A percentile compares a stretch with the other conserved stretches of the same genome.
These are phyloP conservation scores for Drosophila leonis DNA, from an alignment of 2,888 invertebrate species.

Conservation along the genomic window DNA sequence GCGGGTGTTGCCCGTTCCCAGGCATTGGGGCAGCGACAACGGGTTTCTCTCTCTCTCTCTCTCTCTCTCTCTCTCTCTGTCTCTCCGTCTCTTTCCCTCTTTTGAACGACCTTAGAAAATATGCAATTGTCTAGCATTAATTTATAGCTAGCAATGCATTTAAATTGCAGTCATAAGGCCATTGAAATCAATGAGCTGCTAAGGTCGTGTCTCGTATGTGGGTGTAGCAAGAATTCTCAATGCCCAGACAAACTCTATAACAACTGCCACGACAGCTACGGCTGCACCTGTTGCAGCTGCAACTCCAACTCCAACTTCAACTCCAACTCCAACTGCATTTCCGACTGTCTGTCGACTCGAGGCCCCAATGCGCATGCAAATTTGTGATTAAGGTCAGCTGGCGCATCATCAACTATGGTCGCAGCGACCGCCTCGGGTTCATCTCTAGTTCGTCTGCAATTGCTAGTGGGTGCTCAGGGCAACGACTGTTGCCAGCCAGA, in stretches of 20 bases:
- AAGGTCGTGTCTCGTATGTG: slow-evolving; percentile 66
- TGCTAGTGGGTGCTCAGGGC: slow-evolving; percentile 62
- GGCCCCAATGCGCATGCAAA: slow-evolving; percentile 71
- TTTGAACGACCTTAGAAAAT: slow-evolving; percentile 73
- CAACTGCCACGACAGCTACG: slow-evolving; percentile 34
- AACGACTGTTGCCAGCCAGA: slow-evolving; percentile 13
- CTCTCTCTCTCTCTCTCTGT: not conserved
- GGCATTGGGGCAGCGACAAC: slow-evolving; percentile 39
- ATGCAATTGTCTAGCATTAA: slow-evolving; percentile 66
- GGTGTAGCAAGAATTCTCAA: slow-evolving; percentile 55
- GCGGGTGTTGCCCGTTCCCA: slow-evolving; percentile 74
- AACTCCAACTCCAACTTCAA: slow-evolving; percentile 11
- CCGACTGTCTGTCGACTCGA: slow-evolving; percentile 33
- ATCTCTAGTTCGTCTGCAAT: slow-evolving; percentile 41
- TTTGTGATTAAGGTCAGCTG: slow-evolving; percentile 79
- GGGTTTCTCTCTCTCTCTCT: slow-evolving; percentile 25
- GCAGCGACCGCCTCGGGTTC: slow-evolving; percentile 39
- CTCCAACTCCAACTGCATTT: slow-evolving; percentile 26
- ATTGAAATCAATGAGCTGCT: slow-evolving; percentile 74
- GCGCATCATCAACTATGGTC: slow-evolving; percentile 70
- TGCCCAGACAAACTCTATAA: slow-evolving; percentile 27
- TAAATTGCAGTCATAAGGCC: slow-evolving; percentile 46
- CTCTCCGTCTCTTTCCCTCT: not conserved
- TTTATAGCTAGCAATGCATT: slow-evolving; percentile 63
- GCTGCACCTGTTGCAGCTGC: slow-evolving; percentile 51